These are phyloP conservation scores for Lasioglossum oenotherae DNA, from an alignment of 2,888 invertebrate genomes.

Conservation along the genomic window DNA sequence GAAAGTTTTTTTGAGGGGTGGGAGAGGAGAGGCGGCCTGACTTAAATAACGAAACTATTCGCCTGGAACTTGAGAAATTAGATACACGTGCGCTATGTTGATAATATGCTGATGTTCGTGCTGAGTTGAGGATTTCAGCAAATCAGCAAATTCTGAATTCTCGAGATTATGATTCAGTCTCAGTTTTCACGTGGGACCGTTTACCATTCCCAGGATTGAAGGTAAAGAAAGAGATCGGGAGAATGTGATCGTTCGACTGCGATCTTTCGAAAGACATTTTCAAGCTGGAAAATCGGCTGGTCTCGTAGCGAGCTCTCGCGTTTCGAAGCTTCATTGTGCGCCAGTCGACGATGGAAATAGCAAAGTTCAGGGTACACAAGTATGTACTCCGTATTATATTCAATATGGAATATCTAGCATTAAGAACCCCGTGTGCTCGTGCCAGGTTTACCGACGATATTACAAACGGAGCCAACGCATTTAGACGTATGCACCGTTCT, in stretches of 20 bases:
- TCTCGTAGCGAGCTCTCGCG: background rate
- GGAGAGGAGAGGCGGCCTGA: too few relatives aligned
- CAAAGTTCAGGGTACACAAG: background rate
- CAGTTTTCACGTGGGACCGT: background rate
- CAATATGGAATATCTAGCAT: slow-evolving; percentile 12
- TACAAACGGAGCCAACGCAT: slow-evolving; percentile 7
- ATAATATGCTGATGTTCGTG: background rate
- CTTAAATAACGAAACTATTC: background rate
- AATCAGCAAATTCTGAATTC: background rate
- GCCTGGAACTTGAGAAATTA: background rate
- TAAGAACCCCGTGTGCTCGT: slow-evolving; percentile 8
- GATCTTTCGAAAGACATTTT: background rate
- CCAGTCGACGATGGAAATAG: background rate
- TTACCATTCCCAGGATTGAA: background rate
- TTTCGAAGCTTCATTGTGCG: background rate
- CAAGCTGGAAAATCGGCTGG: background rate
- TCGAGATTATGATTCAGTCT: background rate
- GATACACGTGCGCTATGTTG: background rate
- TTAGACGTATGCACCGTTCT: slow-evolving; percentile 3
- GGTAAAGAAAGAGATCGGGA: background rate
- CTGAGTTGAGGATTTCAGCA: background rate
- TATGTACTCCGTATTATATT: slow-evolving; percentile 14
- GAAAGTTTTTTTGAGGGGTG: too few relatives aligned
- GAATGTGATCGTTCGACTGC: background rate
- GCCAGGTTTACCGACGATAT: slow-evolving; percentile 13